Evolutionary conservation across 1,140 invertebrate genomes (phyloP).

Genomic region (Penaeus japonicus): DNA sequence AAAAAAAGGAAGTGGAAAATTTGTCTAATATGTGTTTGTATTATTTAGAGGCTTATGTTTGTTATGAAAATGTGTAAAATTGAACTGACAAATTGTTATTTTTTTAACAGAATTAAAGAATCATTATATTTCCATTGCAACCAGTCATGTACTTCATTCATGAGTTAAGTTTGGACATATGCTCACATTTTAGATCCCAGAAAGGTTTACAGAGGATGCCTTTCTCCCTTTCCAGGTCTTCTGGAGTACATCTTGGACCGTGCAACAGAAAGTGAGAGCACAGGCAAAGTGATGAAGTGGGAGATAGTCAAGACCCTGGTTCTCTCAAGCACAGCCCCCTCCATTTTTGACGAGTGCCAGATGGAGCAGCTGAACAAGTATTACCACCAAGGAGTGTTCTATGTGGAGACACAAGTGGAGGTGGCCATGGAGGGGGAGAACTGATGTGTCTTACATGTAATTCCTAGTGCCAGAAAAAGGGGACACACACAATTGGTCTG

Average conservation of each 20-base stretch:
- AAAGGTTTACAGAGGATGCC: background rate
- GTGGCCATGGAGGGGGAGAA: constrained; percentile 36
- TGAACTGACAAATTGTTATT: too few species aligned
- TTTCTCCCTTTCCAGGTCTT: constrained; percentile 59
- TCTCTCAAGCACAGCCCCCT: background rate
- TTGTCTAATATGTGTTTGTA: too few species aligned
- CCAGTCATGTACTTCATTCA: too few species aligned
- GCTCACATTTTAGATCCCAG: too few species aligned
- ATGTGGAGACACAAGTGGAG: constrained; percentile 31
- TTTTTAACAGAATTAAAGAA: too few species aligned
- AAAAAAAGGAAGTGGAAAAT: too few species aligned
- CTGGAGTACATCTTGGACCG: constrained; percentile 64
- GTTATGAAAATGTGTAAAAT: too few species aligned
- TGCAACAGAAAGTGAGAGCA: constrained; percentile 63
- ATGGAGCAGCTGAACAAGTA: constrained; percentile 29
- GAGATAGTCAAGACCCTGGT: constrained; percentile 62
- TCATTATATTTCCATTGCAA: too few species aligned
- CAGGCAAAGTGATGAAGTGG: constrained; percentile 64
- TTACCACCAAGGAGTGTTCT: constrained; percentile 43
- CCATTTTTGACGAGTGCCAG: background rate
- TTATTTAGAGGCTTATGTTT: too few species aligned
- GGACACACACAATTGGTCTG: too few species aligned
- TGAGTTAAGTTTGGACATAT: too few species aligned
- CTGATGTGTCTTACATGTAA: background rate
- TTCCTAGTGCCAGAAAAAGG: too few species aligned